phyloP scores from a whole-genome alignment of 1,140 invertebrate species.

The Danaus melanippus region DNA sequence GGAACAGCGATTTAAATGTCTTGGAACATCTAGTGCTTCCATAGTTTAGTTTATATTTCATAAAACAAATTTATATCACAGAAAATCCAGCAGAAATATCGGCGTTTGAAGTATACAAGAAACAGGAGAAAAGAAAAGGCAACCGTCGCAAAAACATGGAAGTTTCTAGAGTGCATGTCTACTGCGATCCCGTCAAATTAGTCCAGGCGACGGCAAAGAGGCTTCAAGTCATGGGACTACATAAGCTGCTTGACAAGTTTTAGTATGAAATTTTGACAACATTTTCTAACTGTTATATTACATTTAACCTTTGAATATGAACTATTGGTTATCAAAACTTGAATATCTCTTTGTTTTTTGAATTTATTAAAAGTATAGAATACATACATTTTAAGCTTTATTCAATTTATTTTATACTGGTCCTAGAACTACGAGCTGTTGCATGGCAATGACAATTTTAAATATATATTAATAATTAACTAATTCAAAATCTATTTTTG shows the following conservation, averaged over 20 bases:
- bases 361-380: no score
- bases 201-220: conserved; percentile 74
- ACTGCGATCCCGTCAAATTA: conserved; percentile 67
- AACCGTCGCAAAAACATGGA: conserved; percentile 23
- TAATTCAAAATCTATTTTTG: no score
- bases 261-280: conserved; percentile 40
- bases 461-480: no score
- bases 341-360: no score
- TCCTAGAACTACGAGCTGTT: no score
- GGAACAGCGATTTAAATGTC: conserved; percentile 28
- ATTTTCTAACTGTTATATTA: no score
- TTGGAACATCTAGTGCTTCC: conserved; percentile 30
- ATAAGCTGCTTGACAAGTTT: conserved; percentile 69
- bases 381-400: no score
- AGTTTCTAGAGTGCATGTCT: conserved; percentile 22
- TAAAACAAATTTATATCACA: conserved; percentile 15
- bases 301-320: no score
- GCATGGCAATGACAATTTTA: no score
- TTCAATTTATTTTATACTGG: no score
- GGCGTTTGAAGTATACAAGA: conserved; percentile 73
- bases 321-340: no score
- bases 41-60: conserved; percentile 34
- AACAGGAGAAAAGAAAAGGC: conserved; percentile 37
- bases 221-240: conserved; percentile 63
- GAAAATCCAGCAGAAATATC: conserved; percentile 63